phyloP scores from a whole-genome alignment of 2,888 invertebrate species.

The Arge pagana region DNA sequence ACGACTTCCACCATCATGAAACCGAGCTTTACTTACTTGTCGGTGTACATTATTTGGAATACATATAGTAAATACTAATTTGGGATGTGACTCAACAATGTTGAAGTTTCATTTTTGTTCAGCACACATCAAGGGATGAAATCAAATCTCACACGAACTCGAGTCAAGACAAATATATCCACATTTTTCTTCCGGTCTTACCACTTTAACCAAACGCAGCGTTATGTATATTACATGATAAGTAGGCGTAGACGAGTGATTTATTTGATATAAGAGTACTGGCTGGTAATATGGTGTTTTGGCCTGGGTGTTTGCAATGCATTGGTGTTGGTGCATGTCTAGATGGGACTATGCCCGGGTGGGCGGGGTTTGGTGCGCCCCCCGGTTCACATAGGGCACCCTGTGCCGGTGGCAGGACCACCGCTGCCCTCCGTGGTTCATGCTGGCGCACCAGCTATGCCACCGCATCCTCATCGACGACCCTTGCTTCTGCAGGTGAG shows the following conservation, averaged over 20 bases:
- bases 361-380: slow-evolving; percentile 57
- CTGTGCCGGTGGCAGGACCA: slow-evolving; percentile 52
- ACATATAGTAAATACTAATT: too few relatives aligned
- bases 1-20: too few relatives aligned
- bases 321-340: slow-evolving; percentile 60
- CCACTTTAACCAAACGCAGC: too few relatives aligned
- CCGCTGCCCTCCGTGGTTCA: slow-evolving; percentile 55
- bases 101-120: too few relatives aligned
- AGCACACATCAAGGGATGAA: too few relatives aligned
- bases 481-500: slow-evolving; percentile 88
- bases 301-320: slow-evolving; percentile 58
- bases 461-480: slow-evolving; percentile 71
- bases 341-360: slow-evolving; percentile 58
- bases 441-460: slow-evolving; percentile 52
- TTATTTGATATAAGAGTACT: slow-evolving; percentile 41
- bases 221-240: too few relatives aligned
- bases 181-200: too few relatives aligned
- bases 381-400: slow-evolving; percentile 55
- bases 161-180: too few relatives aligned
- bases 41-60: too few relatives aligned
- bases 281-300: slow-evolving; percentile 54
- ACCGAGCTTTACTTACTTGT: too few relatives aligned
- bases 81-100: too few relatives aligned
- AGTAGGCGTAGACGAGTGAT: slow-evolving; percentile 42
- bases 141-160: too few relatives aligned